Evolutionary conservation across 2,797 vertebrate species (phyloP).

Genomic region (Schizopygopsis pylzovi): DNA sequence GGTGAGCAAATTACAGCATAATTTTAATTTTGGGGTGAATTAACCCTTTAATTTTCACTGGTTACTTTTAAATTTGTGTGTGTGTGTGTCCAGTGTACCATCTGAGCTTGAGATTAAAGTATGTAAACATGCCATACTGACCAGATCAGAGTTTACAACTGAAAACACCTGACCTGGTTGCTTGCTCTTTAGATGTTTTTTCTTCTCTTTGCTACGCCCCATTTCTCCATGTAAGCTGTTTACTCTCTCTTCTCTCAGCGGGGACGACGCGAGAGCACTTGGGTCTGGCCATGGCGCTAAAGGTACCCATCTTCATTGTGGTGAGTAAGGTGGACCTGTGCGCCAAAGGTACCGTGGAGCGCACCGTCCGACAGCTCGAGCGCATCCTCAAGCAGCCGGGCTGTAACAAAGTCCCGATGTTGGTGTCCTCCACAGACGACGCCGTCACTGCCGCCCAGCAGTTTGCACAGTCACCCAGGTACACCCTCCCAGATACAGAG

Average conservation of each 20-base stretch:
- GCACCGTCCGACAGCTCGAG: constrained; percentile 87
- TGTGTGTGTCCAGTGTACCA: background rate
- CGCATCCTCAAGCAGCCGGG: constrained; percentile 87
- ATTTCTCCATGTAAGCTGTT: background rate
- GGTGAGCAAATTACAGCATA: too few relatives aligned
- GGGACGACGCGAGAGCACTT: constrained; percentile 88
- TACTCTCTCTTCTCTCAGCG: constrained; percentile 64
- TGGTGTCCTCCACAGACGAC: constrained; percentile 82
- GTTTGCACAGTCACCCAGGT: constrained; percentile 86
- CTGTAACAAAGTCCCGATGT: constrained; percentile 86
- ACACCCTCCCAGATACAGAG: constrained; percentile 71
- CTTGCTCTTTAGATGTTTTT: background rate
- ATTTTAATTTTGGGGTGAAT: too few relatives aligned
- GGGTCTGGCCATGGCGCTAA: constrained; percentile 87
- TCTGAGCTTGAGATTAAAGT: background rate
- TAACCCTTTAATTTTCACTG: too few relatives aligned
- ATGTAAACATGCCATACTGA: background rate
- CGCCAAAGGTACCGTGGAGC: constrained; percentile 82
- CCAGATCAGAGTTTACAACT: background rate
- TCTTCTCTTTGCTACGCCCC: background rate
- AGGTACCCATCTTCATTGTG: constrained; percentile 89
- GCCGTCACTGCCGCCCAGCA: constrained; percentile 88
- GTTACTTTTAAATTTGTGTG: background rate
- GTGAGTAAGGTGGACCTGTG: constrained; percentile 89
- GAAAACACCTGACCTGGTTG: background rate